Conservation (phyloP, 1,140 invertebrate genomes). For the Archegozetes longisetosus region DNA sequence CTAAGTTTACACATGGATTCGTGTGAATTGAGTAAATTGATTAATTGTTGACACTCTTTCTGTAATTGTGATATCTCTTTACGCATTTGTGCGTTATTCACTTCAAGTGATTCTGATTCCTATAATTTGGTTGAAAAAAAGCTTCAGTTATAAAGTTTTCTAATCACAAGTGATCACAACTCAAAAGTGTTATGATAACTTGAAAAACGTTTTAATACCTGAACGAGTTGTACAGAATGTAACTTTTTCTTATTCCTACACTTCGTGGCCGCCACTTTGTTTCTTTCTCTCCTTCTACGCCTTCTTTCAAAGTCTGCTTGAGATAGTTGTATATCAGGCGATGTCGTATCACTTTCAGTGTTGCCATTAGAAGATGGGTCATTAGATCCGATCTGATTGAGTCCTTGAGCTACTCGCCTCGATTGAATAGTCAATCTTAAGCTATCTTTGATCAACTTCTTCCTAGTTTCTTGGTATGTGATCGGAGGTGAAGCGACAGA, state of each 20-base stretch:
- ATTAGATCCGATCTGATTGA: slow-evolving; percentile 20
- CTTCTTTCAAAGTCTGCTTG: slow-evolving; percentile 69
- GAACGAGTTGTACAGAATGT: slow-evolving; percentile 61
- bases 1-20: not conserved
- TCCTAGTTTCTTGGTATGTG: slow-evolving; percentile 60
- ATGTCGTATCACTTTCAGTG: not conserved
- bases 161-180: too few relatives aligned
- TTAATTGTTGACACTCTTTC: slow-evolving; percentile 47
- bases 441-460: slow-evolving; percentile 77
- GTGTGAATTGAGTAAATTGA: slow-evolving; percentile 42
- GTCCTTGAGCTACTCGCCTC: slow-evolving; percentile 43
- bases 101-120: slow-evolving; percentile 66
- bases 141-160: too few relatives aligned
- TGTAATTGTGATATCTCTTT: slow-evolving; percentile 58
- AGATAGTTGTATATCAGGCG: not conserved
- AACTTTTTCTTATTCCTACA: slow-evolving; percentile 85
- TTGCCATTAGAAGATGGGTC: not conserved
- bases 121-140: slow-evolving; percentile 27
- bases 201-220: too few relatives aligned
- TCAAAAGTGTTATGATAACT: too few relatives aligned
- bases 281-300: slow-evolving; percentile 61
- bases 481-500: slow-evolving; percentile 27
- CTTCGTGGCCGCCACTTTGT: slow-evolving; percentile 89
- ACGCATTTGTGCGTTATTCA: slow-evolving; percentile 69
- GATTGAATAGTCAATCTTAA: slow-evolving; percentile 76